A percentile compares a stretch with the other conserved stretches of the same genome.
These are phyloP conservation scores for Parus major DNA, from an alignment of 2,113 vertebrate genomes.

Conservation along the genomic window DNA sequence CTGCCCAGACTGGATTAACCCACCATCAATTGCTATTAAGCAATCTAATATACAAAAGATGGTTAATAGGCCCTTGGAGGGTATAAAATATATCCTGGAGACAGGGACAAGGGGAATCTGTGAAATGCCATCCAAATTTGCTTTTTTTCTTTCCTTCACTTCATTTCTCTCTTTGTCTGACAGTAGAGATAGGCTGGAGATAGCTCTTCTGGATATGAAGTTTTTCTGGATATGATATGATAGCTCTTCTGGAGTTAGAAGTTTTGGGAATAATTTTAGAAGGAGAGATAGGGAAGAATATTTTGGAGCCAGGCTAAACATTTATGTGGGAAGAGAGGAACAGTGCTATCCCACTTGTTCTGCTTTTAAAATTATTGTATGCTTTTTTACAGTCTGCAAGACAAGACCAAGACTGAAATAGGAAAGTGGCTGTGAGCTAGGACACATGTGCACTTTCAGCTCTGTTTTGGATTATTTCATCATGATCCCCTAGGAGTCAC, in stretches of 20 bases:
- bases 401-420: not conserved
- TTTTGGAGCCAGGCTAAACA: not conserved
- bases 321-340: not conserved
- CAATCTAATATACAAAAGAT: not conserved
- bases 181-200: not conserved
- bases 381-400: not conserved
- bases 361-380: not conserved
- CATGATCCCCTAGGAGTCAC: not conserved
- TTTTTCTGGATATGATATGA: no score
- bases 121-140: not conserved
- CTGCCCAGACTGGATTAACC: not conserved
- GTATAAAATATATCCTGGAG: not conserved
- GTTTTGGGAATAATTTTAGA: not conserved
- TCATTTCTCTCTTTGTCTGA: not conserved
- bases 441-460: not conserved
- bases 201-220: no score
- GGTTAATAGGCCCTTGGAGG: not conserved
- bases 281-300: not conserved
- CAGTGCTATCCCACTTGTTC: not conserved
- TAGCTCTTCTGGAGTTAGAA: not conserved
- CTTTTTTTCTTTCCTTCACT: not conserved
- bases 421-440: not conserved
- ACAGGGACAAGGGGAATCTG: not conserved
- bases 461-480: not conserved
- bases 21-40: not conserved